These are phyloP conservation scores for Congeria kusceri DNA, from an alignment of 2,888 invertebrate genomes.

Conservation along the genomic window DNA sequence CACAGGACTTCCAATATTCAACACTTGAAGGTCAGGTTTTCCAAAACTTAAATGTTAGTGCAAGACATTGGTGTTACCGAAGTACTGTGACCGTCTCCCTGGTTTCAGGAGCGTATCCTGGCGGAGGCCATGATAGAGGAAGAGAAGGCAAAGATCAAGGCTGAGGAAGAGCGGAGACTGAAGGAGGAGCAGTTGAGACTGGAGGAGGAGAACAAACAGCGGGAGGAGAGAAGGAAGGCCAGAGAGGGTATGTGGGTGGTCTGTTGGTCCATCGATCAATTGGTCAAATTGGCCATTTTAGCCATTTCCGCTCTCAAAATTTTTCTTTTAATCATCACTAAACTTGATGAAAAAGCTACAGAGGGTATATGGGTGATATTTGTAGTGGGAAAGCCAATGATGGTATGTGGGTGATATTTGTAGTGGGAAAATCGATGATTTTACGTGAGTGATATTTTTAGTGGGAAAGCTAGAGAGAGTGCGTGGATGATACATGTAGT, in stretches of 20 bases:
- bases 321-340: neutral
- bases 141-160: constrained; percentile 64
- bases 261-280: neutral
- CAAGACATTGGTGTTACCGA: no score
- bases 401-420: neutral
- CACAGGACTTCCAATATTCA: no score
- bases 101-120: constrained; percentile 69
- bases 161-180: constrained; percentile 69
- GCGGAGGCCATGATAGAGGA: constrained; percentile 71
- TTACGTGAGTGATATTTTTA: no score
- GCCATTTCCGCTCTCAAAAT: neutral
- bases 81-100: no score
- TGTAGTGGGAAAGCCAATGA: neutral
- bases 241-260: constrained; percentile 69
- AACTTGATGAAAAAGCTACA: neutral
- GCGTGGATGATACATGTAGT: neutral
- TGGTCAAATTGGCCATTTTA: neutral
- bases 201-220: constrained; percentile 69
- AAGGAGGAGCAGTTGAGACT: constrained; percentile 67
- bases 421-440: no score
- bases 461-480: no score
- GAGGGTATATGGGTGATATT: neutral
- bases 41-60: no score
- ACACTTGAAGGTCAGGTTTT: no score
- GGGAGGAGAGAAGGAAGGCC: constrained; percentile 67